phyloP scores from a whole-genome alignment of 2,113 vertebrate genomes.

The Pollimyrus isidori region DNA sequence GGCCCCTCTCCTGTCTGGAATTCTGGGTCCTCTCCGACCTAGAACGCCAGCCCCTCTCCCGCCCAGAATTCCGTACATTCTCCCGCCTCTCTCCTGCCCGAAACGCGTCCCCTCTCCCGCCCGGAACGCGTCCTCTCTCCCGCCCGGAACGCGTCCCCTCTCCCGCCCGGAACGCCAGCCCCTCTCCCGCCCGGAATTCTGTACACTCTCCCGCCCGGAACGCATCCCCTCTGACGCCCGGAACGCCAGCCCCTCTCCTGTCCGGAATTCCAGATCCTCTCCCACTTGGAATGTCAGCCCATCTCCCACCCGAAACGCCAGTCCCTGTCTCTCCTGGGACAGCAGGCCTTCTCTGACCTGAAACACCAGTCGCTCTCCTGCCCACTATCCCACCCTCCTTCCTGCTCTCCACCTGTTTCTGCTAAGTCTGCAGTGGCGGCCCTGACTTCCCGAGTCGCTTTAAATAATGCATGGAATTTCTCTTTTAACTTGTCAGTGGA shows the following conservation, averaged over 20 bases:
- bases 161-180: too few species aligned
- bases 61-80: too few species aligned
- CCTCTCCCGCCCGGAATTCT: too few species aligned
- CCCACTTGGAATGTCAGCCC: not conserved
- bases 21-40: rapidly evolving
- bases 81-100: too few species aligned
- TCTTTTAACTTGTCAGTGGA: conserved; percentile 75
- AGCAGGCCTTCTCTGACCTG: conserved; percentile 49
- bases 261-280: rapidly evolving
- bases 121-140: too few species aligned
- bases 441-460: conserved; percentile 67
- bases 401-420: conserved; percentile 57
- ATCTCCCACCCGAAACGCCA: not conserved
- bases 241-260: not conserved
- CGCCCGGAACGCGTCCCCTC: too few species aligned
- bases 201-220: not conserved
- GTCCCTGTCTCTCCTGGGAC: conserved; percentile 32
- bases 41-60: too few species aligned
- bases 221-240: not conserved
- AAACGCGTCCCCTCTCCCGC: too few species aligned
- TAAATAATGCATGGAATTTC: conserved; percentile 79
- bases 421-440: conserved; percentile 72
- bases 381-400: not conserved
- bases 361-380: conserved; percentile 54
- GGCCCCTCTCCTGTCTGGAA: too few species aligned